Evolutionary conservation across 2,113 vertebrate genomes (phyloP).

Genomic region (Ramphastos sulfuratus): DNA sequence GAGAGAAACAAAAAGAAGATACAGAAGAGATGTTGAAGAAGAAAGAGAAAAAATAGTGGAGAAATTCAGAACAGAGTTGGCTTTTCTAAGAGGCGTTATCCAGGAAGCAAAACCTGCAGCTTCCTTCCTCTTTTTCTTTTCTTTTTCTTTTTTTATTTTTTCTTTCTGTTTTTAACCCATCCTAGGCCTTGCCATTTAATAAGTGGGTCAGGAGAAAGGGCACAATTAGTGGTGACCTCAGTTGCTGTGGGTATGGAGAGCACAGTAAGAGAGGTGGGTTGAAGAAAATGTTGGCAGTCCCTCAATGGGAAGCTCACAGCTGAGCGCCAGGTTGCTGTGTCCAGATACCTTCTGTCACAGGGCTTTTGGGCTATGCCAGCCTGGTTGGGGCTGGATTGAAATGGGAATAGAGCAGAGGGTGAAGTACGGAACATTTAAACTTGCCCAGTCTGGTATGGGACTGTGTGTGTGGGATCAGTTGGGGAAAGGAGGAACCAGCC

Average conservation of each 20-base stretch:
- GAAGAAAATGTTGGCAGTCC: neutral
- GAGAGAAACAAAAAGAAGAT: constrained; percentile 64
- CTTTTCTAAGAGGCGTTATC: constrained; percentile 23
- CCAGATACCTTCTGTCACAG: neutral
- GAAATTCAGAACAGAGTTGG: constrained; percentile 43
- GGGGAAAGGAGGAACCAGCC: neutral
- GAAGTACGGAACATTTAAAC: neutral
- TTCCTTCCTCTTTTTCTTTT: neutral
- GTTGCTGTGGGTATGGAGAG: neutral
- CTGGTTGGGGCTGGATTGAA: constrained; percentile 10
- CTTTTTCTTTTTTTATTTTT: no score
- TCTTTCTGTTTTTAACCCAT: neutral
- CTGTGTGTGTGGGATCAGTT: neutral
- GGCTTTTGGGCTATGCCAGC: neutral
- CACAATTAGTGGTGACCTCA: neutral
- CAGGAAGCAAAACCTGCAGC: constrained; percentile 2
- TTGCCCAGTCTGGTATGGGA: neutral
- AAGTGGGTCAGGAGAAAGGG: constrained; percentile 7
- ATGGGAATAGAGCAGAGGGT: neutral
- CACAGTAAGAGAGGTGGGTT: neutral
- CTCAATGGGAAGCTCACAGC: neutral
- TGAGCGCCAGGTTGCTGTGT: neutral
- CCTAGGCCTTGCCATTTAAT: neutral
- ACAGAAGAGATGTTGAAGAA: constrained; percentile 51
- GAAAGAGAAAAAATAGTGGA: constrained; percentile 55